Evolutionary conservation across 2,888 invertebrate genomes (phyloP).

Genomic region (Acanthosepion esculentum): DNA sequence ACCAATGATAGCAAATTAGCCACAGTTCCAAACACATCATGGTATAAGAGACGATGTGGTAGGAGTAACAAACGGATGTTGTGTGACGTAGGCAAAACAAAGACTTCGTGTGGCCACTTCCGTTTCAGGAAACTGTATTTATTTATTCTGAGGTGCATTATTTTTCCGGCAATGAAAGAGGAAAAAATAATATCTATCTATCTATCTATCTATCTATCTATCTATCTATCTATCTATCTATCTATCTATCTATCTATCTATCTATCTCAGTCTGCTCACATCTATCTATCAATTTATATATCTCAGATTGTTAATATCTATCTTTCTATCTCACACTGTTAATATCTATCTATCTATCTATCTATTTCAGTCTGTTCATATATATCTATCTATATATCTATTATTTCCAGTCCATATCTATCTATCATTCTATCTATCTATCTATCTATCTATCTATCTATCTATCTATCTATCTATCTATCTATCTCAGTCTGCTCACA

Average conservation of each 20-base stretch:
- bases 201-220: neutral
- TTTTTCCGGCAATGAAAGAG: neutral
- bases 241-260: too few relatives aligned
- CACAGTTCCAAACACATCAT: neutral
- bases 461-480: neutral
- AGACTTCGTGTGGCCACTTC: conserved; percentile 15
- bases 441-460: neutral
- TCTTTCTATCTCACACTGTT: neutral
- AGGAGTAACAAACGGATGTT: neutral
- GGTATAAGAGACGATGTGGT: neutral
- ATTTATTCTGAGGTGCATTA: neutral
- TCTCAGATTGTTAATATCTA: too few relatives aligned
- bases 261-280: too few relatives aligned
- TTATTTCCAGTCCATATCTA: too few relatives aligned
- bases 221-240: neutral
- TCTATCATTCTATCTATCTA: neutral
- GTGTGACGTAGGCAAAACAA: neutral
- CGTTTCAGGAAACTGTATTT: neutral
- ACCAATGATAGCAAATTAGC: neutral
- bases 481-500: too few relatives aligned
- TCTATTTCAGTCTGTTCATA: neutral
- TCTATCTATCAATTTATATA: too few relatives aligned
- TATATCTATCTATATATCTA: neutral
- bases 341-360: neutral
- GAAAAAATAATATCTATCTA: neutral